phyloP scores from a whole-genome alignment of 1,140 invertebrate species.

The Phymastichus coffea region DNA sequence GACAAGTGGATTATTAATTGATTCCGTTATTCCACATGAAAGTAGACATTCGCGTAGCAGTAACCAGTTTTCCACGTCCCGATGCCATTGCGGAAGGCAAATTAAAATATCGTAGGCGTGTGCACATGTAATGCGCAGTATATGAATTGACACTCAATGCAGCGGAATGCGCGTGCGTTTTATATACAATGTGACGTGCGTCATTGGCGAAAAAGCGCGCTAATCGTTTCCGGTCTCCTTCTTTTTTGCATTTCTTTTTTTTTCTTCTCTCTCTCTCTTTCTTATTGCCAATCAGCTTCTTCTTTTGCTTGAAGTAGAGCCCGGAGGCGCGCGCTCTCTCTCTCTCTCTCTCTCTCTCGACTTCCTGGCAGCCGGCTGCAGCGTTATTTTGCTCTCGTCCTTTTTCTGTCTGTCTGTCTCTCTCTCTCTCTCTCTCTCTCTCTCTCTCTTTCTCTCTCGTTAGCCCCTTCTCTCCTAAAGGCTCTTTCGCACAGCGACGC shows the following conservation, averaged over 20 bases:
- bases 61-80: conserved; percentile 22
- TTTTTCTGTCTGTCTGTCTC: neutral
- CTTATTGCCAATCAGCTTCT: conserved; percentile 23
- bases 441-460: conserved; percentile 29
- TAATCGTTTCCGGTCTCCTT: too few relatives aligned
- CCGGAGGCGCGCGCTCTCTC: neutral
- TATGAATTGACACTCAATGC: too few relatives aligned
- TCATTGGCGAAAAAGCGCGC: too few relatives aligned
- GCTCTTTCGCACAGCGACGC: too few relatives aligned
- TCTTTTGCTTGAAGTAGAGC: conserved; percentile 2
- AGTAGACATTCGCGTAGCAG: conserved; percentile 9
- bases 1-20: neutral
- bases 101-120: too few relatives aligned
- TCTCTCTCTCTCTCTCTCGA: conserved; percentile 6
- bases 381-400: neutral
- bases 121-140: too few relatives aligned
- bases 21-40: neutral
- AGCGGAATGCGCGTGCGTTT: too few relatives aligned
- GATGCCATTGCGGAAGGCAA: conserved; percentile 13
- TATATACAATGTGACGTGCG: too few relatives aligned
- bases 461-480: conserved; percentile 35
- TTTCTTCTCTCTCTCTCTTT: neutral
- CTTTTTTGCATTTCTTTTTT: neutral
- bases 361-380: conserved; percentile 33
- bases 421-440: conserved; percentile 2